Conservation (phyloP, 2,113 vertebrate genomes). For the Seriola dumerili region DNA sequence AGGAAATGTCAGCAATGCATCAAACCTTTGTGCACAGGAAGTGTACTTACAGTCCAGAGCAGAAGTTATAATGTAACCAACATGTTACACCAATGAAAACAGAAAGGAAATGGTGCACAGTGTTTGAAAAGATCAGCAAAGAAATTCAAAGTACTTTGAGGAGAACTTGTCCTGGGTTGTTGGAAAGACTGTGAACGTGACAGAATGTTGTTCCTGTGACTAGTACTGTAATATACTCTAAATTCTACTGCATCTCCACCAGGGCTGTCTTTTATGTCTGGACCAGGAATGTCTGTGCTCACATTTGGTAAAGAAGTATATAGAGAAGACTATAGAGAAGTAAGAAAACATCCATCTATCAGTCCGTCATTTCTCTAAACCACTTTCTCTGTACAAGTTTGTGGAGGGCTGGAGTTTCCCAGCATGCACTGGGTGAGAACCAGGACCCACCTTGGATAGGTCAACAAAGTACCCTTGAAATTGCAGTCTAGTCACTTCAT, state of each 20-base stretch:
- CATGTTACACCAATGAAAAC: background rate
- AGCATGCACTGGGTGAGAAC: background rate
- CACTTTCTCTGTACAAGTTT: background rate
- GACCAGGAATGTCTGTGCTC: background rate
- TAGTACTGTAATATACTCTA: background rate
- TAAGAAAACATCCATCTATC: background rate
- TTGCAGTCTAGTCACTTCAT: background rate
- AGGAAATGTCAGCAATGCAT: too few relatives aligned
- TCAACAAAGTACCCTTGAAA: background rate
- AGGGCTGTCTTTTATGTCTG: background rate
- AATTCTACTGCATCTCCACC: background rate
- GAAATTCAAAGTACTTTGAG: constrained; percentile 21
- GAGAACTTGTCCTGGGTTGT: constrained; percentile 34
- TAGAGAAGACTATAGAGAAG: background rate
- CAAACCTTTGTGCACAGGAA: too few relatives aligned
- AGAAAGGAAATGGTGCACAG: background rate
- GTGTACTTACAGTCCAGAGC: too few relatives aligned
- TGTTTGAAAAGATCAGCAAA: constrained; percentile 29
- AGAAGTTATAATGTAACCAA: background rate
- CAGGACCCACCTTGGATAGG: background rate
- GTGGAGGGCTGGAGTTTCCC: background rate
- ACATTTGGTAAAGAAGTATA: background rate
- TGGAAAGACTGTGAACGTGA: constrained; percentile 25
- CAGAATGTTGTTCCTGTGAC: constrained; percentile 19
- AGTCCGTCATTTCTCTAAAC: background rate